A percentile compares a stretch with the other conserved stretches of the same genome.
Evolutionary conservation across 1,140 invertebrate species (phyloP).

Genomic region (Drosophila biarmipes): DNA sequence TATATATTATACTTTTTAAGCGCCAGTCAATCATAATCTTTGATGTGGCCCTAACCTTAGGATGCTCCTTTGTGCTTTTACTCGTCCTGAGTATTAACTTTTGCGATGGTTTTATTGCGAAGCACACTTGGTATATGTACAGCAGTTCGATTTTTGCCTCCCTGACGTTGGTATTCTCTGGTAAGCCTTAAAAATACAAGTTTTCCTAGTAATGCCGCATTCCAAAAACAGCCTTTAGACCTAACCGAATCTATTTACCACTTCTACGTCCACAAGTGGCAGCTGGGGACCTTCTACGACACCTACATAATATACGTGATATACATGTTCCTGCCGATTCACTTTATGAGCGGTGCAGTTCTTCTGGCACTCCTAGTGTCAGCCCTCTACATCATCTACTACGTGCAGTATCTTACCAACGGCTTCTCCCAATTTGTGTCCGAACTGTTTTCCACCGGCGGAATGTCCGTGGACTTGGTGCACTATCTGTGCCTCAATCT

Average conservation of each 20-base stretch:
- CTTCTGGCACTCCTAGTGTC: slow-evolving; percentile 87
- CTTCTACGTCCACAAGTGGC: slow-evolving; percentile 57
- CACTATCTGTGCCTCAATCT: slow-evolving; percentile 91
- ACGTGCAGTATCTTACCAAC: no score
- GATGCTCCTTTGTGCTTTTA: slow-evolving; percentile 82
- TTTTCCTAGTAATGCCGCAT: background rate
- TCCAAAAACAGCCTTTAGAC: slow-evolving; percentile 74
- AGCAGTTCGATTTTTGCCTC: slow-evolving; percentile 84
- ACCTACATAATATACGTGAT: slow-evolving; percentile 89
- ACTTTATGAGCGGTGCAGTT: slow-evolving; percentile 87
- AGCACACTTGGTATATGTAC: slow-evolving; percentile 83
- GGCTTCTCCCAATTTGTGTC: slow-evolving; percentile 86
- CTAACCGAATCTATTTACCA: slow-evolving; percentile 86
- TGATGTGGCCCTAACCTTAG: slow-evolving; percentile 77
- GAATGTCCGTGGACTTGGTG: slow-evolving; percentile 87
- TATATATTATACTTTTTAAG: slow-evolving; percentile 14
- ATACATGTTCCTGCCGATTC: slow-evolving; percentile 91
- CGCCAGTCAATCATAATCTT: slow-evolving; percentile 14
- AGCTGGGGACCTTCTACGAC: slow-evolving; percentile 87
- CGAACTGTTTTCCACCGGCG: slow-evolving; percentile 9
- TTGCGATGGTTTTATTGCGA: slow-evolving; percentile 78
- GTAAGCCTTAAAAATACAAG: slow-evolving; percentile 25
- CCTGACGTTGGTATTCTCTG: slow-evolving; percentile 50
- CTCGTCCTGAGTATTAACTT: slow-evolving; percentile 85
- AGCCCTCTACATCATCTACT: slow-evolving; percentile 86